Evolutionary conservation across 2,888 invertebrate genomes (phyloP), one percentile per base, ranked within the genome.

Genomic region (Gari tellinella): DNA sequence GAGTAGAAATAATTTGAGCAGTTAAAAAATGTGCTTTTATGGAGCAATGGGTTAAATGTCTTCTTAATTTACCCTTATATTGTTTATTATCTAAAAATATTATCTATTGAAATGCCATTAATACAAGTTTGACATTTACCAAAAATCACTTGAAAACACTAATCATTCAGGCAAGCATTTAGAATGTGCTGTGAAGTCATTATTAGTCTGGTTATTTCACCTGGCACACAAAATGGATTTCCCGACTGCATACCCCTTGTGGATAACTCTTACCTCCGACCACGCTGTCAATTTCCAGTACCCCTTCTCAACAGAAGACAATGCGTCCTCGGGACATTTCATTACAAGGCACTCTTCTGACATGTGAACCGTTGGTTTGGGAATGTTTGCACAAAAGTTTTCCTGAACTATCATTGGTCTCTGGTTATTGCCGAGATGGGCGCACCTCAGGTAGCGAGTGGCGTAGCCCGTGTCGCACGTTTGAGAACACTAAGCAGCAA

Each of bases 401-500:
- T 83, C 72, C 15, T 53, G 43, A 23, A 78, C 64, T n/a, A 72
- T 73, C 46, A 48, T 66, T 45, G 72, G 81, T 53, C 60, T 75
- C 26, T 78, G 60, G n/a, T 51, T 56, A 43, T 60, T 57, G 49
- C 76, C 72, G 17, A 74, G 61, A 45, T 49, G 68, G 15, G 70
- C 51, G 75, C 87, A 87, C 64, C 80, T 72, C 26, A 87, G 72
- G 53, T 73, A 76, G 21, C 87, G 73, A 14, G 79, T 67, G 55
- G 79, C 72, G 19, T 69, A 67, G 26, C 88, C 86, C 31, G 55
- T 58, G 25, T 83, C 86, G 74, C 88, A 88, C 0, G 85, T 83
- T 67, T 81, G 66, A 21, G 86, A 88, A 65, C 87, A 88, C 87
- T 88, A 78, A 79, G 81, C 81, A 78, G 67, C 68, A 73, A 72